Base-by-base conservation (phyloP, 2,113 vertebrate genomes). In the Lontra canadensis region DNA sequence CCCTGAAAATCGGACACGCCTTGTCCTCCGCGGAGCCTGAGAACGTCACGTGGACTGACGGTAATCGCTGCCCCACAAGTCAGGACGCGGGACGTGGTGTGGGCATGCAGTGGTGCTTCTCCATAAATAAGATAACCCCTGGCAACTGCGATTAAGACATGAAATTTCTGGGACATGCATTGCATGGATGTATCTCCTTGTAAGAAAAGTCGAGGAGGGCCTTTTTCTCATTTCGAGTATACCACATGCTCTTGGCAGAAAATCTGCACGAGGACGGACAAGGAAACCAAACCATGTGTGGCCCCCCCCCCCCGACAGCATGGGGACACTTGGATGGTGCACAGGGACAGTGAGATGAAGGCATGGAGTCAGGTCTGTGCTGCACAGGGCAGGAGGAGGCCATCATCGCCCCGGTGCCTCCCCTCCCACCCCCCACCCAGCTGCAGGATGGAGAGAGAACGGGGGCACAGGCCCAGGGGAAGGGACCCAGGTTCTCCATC, bases 81-180 rank as follows among this genome's bases (percentile, higher is more conserved):
- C 42, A 17, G 34, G 55, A 39, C 1, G 2, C 0, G 0, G 0
- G 13, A 11, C 1, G 3, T 21, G 3, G 44, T 18, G 18, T 26
- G 39, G 39, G 39, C 4, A 2, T 23, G 31, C 4, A 18, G 52
- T 4, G 39, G 49, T 8, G 0, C 49, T 18, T 57, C 12, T 69
- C 10, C 0, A 7, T 23, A 23, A 47, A n/a, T 23, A 15, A 78
- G n/a, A 55, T 3, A 15, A 3, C 4, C 1, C 69, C 15, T 47
- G 57, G 11, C n/a, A 84, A 44, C 47, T 17, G 44, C 0, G 6
- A 23, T n/a, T 23, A 44, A 65, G 44, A 36, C 31, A 44, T 1
- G 8, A 23, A 65, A 13, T 31, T 31, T 15, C 63, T 20, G 26
- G n/a, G 73, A 55, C 20, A 2, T 31, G 15, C 55, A 4, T 15